Percentiles rank a stretch among this genome's conserved stretches.
Conservation (phyloP, 2,888 invertebrate genomes). For the Didymodactylos carnosus region DNA sequence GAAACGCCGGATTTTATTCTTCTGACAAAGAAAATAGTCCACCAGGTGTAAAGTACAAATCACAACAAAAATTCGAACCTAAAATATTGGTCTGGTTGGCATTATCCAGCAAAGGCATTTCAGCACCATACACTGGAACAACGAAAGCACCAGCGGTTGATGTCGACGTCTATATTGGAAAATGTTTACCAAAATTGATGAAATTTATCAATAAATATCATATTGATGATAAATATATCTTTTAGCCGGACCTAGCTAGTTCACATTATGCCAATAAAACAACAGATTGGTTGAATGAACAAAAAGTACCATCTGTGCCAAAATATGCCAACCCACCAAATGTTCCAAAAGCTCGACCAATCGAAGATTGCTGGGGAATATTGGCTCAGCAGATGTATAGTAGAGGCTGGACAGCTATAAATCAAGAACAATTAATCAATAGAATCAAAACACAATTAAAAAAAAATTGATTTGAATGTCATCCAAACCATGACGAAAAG, state of each 20-base stretch:
- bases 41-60: not conserved
- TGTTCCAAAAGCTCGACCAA: slow-evolving; percentile 1
- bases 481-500: not conserved
- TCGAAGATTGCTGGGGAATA: not conserved
- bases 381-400: not conserved
- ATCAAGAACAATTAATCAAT: not conserved
- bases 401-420: not conserved
- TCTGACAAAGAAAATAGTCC: not conserved
- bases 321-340: not conserved
- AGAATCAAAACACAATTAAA: not conserved
- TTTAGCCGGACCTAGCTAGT: not conserved
- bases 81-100: not conserved
- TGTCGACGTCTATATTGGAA: not conserved
- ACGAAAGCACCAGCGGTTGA: not conserved
- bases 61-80: not conserved
- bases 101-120: not conserved
- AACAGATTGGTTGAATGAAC: not conserved
- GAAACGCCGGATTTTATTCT: not conserved
- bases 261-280: not conserved
- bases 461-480: not conserved
- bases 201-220: not conserved
- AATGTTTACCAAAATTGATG: not conserved
- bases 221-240: not conserved
- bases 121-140: not conserved
- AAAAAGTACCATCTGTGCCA: not conserved